Base-by-base conservation (phyloP, 1,140 invertebrate genomes). In the Heliconius melpomene region DNA sequence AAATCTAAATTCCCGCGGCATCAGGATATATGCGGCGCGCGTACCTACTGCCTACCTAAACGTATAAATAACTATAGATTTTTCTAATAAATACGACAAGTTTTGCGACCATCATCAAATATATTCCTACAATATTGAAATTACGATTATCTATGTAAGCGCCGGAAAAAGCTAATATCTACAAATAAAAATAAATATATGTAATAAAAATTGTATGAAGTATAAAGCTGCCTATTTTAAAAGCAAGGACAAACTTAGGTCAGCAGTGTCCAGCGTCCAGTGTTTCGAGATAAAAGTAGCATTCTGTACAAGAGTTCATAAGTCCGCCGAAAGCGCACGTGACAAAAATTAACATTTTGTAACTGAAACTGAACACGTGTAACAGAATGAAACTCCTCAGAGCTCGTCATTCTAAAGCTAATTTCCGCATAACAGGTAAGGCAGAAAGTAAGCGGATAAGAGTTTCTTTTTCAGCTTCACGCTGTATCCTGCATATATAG, bases 241-340 rank as follows among this genome's bases (percentile, higher is more conserved):
- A 11, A 11, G 6, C 8, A 66, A 66, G 60, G 5, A 26, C 5
- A 29, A 66, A 29, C 60, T 29, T 26, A 3, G 8, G 26, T 29
- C 26, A 29, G 13, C 23, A 66, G 5, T 13, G 23, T 26, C n/a
- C 26, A 66, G 60, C 23, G 16, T 13, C n/a, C 26, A 66, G 60
- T 11, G 16, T 66, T 66, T 18, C 2, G 23, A 66, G 13, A 66
- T 66, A 66, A 29, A 29, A n/a, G 26, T n/a, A 66, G 23, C 6
- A 0, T 29, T 13, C 11, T 29, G 13, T 29, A 26, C 1, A 66
- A 26, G 9, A 66, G 60, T 29, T 66, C 60, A 29, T 66, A 66
- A 66, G 60, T 29, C 60, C 26, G 60, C 60, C 60, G 23, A 66
- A 66, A 66, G 26, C 60, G 13, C 60, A 66, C 60, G 60, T 29